Evolutionary conservation across 2,797 vertebrate species (phyloP).

Genomic region (Antennarius maculatus): DNA sequence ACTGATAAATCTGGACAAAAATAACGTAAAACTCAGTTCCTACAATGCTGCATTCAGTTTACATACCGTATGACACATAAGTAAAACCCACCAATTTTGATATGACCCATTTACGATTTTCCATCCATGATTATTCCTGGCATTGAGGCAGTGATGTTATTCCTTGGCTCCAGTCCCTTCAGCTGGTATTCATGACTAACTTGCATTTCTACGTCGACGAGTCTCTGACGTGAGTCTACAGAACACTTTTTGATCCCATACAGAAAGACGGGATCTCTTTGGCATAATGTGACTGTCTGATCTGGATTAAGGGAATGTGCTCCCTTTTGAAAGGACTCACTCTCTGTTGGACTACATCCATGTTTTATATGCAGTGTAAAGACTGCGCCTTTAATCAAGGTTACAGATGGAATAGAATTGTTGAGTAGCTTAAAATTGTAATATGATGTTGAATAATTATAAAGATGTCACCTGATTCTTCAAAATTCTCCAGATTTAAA

Average conservation of each 20-base stretch:
- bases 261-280: constrained; percentile 2
- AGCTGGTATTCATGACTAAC: not conserved
- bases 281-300: not conserved
- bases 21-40: not conserved
- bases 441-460: too few species aligned
- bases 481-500: too few species aligned
- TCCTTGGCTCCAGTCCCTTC: constrained; percentile 5
- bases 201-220: not conserved
- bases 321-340: too few species aligned
- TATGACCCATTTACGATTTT: too few species aligned
- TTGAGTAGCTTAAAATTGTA: too few species aligned
- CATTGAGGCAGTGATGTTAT: not conserved
- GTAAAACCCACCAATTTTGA: too few species aligned
- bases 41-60: not conserved
- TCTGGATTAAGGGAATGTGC: constrained; percentile 1
- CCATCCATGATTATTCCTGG: not conserved
- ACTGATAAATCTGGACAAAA: not conserved
- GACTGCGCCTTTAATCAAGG: too few species aligned
- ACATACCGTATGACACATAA: too few species aligned
- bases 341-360: too few species aligned
- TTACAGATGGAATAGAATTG: too few species aligned
- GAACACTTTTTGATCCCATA: constrained; percentile 1
- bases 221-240: not conserved
- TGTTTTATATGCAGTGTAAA: too few species aligned
- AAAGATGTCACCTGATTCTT: too few species aligned